Base-by-base conservation (phyloP, 2,113 vertebrate species). In the Xiphorhynchus elegans region DNA sequence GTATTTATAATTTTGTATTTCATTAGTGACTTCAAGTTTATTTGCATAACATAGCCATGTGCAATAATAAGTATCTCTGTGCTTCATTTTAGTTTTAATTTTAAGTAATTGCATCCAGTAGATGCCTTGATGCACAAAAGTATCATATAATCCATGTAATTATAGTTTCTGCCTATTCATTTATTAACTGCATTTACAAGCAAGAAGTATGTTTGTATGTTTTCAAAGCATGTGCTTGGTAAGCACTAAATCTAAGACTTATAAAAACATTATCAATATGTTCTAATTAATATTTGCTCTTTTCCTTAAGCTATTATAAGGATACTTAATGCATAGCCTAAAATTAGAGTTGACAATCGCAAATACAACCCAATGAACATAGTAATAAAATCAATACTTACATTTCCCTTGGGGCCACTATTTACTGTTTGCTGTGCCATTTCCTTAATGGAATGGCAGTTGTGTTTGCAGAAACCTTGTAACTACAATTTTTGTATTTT, bases 331-430 rank as follows among this genome's bases (percentile, higher is more conserved):
- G 97, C 97, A 98, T 80, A 97, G 95, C 84, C 97, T 97, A 97
- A 98, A 98, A 98, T 98, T 97, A 98, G 97, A 98, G 97, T 98
- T 98, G 98, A 98, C 98, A 98, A 98, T 98, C 98, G 97, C 98
- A 98, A 98, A 98, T 98, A 98, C 97, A 98, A 98, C 97, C 98
- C 98, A 98, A 98, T 97, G 97, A 98, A 97, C 98, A 97, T 95
- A 96, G 98, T 98, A 98, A 98, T 98, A 98, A 98, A 98, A 98
- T 98, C 98, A 98, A 98, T 98, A 97, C 98, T 97, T 98, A 98
- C 98, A 98, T 98, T 98, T 98, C 98, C 98, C 98, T 97, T 50
- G 97, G 97, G 98, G 98, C 97, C 95, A 97, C 97, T 98, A 98
- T 98, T 98, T 98, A 98, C 98, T 98, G 98, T 98, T 98, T 98